These are phyloP conservation scores for Napeogenes inachia DNA, from an alignment of 2,888 invertebrate species.

Conservation along the genomic window DNA sequence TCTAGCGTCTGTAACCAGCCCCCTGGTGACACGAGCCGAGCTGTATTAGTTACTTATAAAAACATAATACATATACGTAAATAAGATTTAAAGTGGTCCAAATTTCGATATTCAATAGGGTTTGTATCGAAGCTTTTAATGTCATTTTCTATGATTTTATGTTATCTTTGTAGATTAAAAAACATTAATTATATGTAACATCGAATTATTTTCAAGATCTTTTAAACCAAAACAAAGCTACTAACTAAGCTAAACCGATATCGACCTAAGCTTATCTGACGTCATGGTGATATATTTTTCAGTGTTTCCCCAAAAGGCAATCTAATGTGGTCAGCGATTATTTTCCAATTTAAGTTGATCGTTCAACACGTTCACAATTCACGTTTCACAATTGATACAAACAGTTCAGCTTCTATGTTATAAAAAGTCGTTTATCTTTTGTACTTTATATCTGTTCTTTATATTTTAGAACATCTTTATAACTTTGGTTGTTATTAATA, in stretches of 20 bases:
- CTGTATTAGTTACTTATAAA: too few relatives aligned
- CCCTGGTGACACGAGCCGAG: too few relatives aligned
- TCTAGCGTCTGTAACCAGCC: too few relatives aligned
- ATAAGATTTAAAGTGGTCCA: too few relatives aligned
- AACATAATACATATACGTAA: too few relatives aligned
- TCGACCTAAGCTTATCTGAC: slow-evolving; percentile 53
- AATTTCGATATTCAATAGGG: too few relatives aligned
- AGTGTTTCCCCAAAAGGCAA: slow-evolving; percentile 44
- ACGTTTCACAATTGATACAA: slow-evolving; percentile 45
- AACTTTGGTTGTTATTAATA: not conserved
- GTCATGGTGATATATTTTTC: slow-evolving; percentile 58
- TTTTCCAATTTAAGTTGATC: slow-evolving; percentile 56
- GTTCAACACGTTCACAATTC: too few relatives aligned
- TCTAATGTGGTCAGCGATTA: slow-evolving; percentile 47
- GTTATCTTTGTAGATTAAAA: too few relatives aligned
- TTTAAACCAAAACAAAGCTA: slow-evolving; percentile 12
- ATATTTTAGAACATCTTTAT: not conserved
- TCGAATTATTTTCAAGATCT: not conserved
- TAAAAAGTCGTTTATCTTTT: slow-evolving; percentile 28
- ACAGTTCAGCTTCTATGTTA: slow-evolving; percentile 24
- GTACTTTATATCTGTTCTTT: slow-evolving; percentile 16
- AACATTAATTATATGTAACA: too few relatives aligned
- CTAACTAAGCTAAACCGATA: slow-evolving; percentile 31
- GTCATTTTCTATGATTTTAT: too few relatives aligned
- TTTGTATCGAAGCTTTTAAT: too few relatives aligned